Base-by-base conservation (phyloP, 1,140 invertebrate genomes). In the Wiebesia pumilae region DNA sequence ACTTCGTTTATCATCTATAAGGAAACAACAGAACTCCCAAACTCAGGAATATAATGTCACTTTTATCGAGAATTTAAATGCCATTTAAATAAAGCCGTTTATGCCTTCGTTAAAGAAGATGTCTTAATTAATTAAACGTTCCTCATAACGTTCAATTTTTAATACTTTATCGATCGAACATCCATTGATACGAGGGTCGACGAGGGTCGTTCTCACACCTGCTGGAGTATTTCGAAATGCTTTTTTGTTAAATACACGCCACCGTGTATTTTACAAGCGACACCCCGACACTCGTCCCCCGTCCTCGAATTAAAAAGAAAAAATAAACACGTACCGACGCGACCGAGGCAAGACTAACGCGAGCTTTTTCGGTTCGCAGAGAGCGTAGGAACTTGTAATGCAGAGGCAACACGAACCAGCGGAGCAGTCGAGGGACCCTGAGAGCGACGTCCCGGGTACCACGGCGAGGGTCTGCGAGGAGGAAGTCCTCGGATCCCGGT, bases 401-500 rank as follows among this genome's bases (percentile, higher is more conserved):
- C 79, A 86, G 80, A 75, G 38, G 65, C 78, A 81, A 62, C n/a
- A 33, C 19, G 51, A 2, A 4, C 12, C 40, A 27, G 19, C 33
- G 33, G 83, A 84, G 35, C 78, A 81, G 38, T 27, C 47, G 47
- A 38, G 58, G 65, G 65, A 85, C 19, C 24, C 40, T 21, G 47
- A 65, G 87, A 89, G 89, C 87, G 88, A 90, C n/a, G n/a, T n/a
- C 86, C 33, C 67, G 33, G 85, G 88, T 87, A 89, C 89, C 88
- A 88, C 89, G 91, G 90, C 91, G 90, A 87, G 27, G 67, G 40
- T n/a, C 40, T 40, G 35, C 77, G 30, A 78, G 47, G 47, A 78
- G 77, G 77, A 78, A 19, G 30, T 2, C 6, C 90, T 91, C 88
- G 91, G 92, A 88, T 89, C 87, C 90, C 91, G 92, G 92, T 93